Evolutionary conservation across 2,797 vertebrate species (phyloP), one percentile per base, ranked within the genome.

Genomic region (Odontamblyopus rebecca): DNA sequence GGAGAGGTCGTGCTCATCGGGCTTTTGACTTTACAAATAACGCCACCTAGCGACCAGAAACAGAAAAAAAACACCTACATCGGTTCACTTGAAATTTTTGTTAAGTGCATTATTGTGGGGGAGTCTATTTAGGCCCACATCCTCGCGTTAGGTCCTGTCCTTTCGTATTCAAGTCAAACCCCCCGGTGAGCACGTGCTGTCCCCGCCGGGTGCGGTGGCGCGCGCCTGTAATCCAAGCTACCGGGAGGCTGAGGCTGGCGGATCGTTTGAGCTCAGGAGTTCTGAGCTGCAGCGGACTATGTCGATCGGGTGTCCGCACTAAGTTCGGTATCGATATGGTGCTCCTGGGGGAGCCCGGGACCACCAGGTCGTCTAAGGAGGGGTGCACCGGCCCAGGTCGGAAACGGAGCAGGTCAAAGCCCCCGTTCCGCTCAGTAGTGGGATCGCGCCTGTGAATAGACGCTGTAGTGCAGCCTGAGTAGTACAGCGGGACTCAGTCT

Each of bases 321-420:
- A 82, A 81, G 82, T 67, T 86, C 81, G 76, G 30, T 84, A 84
- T 76, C 85, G 81, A 88, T 85, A 87, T 88, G 87, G 85, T 86
- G 87, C 62, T 87, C 80, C 81, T 59, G 78, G 80, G 86, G 85
- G 82, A 89, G 89, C 88, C 12, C 78, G 74, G 86, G 85, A 72
- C 72, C 80, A 88, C 82, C 75, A 91, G 89, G 89, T 89, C 81
- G 76, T 1, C 88, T 84, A 88, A 91, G 71, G 81, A 91, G 90
- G 85, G 88, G 90, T 86, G 83, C 68, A 91, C 74, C 86, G 90
- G 78, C 85, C 89, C 86, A 92, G 90, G 91, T 76, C 89, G 89
- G 86, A 76, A 68, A 91, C 88, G 87, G 83, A 92, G 90, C 90
- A 92, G 89, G 90, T 79, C 88, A 91, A 89, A 92, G 67, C 87